Base-by-base conservation (phyloP, 2,888 invertebrate genomes). In the Mycalesis mineus region DNA sequence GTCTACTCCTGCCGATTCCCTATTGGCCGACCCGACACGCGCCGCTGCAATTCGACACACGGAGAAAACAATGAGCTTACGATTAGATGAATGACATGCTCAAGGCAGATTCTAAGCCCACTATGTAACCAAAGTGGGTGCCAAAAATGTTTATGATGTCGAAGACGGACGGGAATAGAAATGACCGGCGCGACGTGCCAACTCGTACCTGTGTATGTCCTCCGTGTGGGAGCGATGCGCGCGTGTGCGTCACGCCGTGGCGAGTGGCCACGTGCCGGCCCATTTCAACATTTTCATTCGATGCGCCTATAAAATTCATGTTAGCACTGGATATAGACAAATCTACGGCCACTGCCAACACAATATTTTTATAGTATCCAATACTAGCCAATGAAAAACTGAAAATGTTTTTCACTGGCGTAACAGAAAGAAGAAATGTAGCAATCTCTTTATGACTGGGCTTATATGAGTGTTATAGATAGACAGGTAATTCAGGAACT, bases 61-160 rank as follows among this genome's bases (percentile, higher is more conserved):
- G 78, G 80, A 75, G 80, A 84, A 82, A 83, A 85, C 87, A 86
- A 88, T 82, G 80, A 77, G 79, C 80, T 82, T 84, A 82, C 80
- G 82, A 82, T 78, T 81, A 81, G 86, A 89, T 88, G 89, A 89
- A 89, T 89, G 88, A 88, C 88, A 84, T 68, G 76, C 74, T 75
- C 77, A 74, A 76, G 75, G 73, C 70, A 71, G 71, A 71, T 73
- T 73, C 77, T 70, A 72, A 78, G 73, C 73, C 80, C 81, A 82
- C 83, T 83, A 42, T 82, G 78, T 80, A 84, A 78, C 71, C 72
- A 74, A 78, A 80, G 80, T 80, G 76, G 75, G 72, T 87, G 88
- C 88, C 88, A 88, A 85, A 84, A 85, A 83, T 88, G 83, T 86
- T 82, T 58, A 62, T 70, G 82, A 71, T 84, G 82, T 74, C 72